A percentile compares a stretch with the other conserved stretches of the same genome.
phyloP scores from a whole-genome alignment of 30 jellyfish, hydroid and myxozoan genomes.

The Pelagia noctiluca region DNA sequence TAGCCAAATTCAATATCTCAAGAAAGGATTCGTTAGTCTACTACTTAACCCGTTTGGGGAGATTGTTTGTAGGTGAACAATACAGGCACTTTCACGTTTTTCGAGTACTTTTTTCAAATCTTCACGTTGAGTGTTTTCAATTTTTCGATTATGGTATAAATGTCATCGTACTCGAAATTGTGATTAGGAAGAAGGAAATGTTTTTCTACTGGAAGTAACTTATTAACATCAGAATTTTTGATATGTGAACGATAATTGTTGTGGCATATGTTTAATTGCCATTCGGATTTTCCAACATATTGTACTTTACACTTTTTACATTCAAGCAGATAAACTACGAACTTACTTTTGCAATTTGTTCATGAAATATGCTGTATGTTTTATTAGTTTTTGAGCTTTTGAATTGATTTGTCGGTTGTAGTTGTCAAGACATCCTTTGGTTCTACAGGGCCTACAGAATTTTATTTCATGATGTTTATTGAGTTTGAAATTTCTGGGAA shows the following conservation, averaged over 20 bases:
- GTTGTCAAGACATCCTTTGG: not conserved
- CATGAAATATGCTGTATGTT: no score
- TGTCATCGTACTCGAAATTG: not conserved
- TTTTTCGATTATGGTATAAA: not conserved
- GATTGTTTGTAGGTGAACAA: not conserved
- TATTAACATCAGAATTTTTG: not conserved
- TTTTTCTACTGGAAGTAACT: not conserved
- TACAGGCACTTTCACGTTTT: not conserved
- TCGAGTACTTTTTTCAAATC: not conserved
- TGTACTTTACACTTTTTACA: not conserved
- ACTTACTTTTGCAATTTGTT: not conserved
- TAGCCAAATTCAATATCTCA: not conserved
- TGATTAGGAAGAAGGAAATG: not conserved
- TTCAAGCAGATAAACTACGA: not conserved
- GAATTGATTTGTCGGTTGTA: not conserved
- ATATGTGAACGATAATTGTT: not conserved
- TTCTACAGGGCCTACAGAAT: not conserved
- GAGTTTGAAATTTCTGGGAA: not conserved
- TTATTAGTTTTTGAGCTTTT: not conserved
- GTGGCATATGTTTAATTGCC: conserved; percentile 6
- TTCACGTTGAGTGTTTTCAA: not conserved
- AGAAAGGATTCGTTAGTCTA: not conserved
- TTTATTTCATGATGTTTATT: not conserved
- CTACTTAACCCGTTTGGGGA: not conserved
- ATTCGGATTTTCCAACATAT: conserved; percentile 1